Conservation (phyloP, 2,113 vertebrate genomes). For the Natator depressus region DNA sequence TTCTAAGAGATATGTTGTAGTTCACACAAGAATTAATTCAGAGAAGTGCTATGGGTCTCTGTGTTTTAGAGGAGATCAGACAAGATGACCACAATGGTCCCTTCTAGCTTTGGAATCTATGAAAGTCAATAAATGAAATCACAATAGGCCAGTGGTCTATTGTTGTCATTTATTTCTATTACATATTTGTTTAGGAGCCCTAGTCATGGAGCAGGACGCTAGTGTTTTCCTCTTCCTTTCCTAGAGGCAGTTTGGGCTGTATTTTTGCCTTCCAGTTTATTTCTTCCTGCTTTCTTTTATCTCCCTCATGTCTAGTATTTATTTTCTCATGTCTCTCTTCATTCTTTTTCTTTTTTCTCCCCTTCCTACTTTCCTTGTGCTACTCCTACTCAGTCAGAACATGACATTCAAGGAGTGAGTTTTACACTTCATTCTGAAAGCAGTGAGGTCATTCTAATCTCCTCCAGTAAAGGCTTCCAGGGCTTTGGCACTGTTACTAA, state of each 20-base stretch:
- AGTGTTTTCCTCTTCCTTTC: background rate
- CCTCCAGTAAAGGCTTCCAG: background rate
- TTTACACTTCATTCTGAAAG: background rate
- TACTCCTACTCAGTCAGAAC: background rate
- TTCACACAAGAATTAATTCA: background rate
- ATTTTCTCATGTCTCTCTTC: background rate
- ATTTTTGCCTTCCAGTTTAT: background rate
- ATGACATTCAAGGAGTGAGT: background rate
- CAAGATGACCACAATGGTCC: background rate
- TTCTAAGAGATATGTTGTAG: background rate
- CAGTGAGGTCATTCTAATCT: background rate
- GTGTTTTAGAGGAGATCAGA: background rate
- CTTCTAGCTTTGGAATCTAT: background rate
- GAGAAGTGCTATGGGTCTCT: background rate
- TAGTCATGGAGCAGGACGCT: background rate
- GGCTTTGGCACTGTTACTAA: background rate
- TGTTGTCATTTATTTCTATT: no score
- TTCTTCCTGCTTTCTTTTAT: background rate
- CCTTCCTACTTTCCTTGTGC: background rate
- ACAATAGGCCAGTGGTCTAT: background rate
- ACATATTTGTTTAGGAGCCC: no score
- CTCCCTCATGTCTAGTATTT: background rate
- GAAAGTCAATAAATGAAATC: background rate
- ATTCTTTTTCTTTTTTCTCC: background rate
- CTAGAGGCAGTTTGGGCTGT: background rate